These are phyloP conservation scores for Carlito syrichta DNA, from an alignment of 2,113 vertebrate species.

Conservation along the genomic window DNA sequence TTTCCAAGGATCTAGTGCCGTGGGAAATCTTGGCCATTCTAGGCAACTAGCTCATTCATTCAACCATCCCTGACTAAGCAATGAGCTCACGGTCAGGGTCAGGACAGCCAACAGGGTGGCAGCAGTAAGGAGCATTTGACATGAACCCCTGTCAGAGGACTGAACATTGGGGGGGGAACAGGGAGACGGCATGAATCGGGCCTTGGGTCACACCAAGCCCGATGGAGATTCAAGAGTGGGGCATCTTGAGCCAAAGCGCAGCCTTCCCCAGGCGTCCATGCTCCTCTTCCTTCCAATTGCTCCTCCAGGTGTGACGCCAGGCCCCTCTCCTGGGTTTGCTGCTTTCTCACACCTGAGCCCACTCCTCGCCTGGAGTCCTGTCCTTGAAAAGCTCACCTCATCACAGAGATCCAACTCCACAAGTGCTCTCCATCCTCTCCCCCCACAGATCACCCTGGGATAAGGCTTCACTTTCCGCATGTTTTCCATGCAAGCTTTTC, in stretches of 20 bases:
- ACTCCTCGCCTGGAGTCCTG: not conserved
- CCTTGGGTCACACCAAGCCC: not conserved
- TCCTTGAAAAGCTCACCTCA: constrained; percentile 25
- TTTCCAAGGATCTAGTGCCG: constrained; percentile 23
- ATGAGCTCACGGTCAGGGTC: not conserved
- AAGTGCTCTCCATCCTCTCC: not conserved
- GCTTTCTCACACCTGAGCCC: not conserved
- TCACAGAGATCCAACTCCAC: not conserved
- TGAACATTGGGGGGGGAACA: not conserved
- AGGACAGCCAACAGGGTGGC: not conserved
- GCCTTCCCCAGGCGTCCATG: not conserved
- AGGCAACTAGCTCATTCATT: constrained; percentile 8
- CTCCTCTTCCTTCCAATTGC: not conserved
- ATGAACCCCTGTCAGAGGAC: not conserved
- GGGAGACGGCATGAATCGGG: too few relatives aligned
- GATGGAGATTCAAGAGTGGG: not conserved
- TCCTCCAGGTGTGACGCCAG: not conserved
- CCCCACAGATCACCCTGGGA: not conserved
- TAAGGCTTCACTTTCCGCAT: not conserved
- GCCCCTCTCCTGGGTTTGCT: not conserved
- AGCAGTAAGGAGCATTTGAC: not conserved
- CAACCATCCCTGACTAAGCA: not conserved
- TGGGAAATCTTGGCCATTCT: constrained; percentile 6
- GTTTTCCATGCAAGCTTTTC: not conserved
- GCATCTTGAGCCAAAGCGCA: not conserved